These are phyloP conservation scores for Leptopilina myrica DNA, from an alignment of 2,888 invertebrate species.

Conservation along the genomic window DNA sequence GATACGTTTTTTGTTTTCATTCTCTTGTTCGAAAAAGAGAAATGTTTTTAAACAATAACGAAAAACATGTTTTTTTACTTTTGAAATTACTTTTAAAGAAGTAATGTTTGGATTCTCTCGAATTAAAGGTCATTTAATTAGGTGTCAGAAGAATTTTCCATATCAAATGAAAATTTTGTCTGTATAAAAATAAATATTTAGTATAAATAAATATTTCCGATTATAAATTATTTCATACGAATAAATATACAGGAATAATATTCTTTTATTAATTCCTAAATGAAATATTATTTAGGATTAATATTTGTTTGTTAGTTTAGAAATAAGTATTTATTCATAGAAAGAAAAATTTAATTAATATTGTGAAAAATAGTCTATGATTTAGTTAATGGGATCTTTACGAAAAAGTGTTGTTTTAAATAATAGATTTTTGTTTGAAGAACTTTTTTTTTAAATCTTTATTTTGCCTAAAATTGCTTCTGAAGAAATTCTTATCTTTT, in stretches of 20 bases:
- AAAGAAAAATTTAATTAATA: background rate
- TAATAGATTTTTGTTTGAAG: background rate
- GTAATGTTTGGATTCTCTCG: background rate
- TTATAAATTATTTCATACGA: too few relatives aligned
- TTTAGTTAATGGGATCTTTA: too few relatives aligned
- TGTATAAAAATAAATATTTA: background rate
- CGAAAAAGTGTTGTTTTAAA: background rate
- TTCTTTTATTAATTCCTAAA: too few relatives aligned
- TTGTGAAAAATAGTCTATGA: background rate
- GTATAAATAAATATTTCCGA: too few relatives aligned
- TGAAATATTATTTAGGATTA: too few relatives aligned
- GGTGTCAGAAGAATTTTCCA: background rate
- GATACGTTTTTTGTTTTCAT: constrained; percentile 42
- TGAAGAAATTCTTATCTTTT: constrained; percentile 3
- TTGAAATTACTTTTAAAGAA: background rate
- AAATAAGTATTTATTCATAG: background rate
- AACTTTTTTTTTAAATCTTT: constrained; percentile 17
- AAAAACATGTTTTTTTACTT: background rate
- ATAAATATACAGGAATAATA: too few relatives aligned
- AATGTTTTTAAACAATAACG: background rate
- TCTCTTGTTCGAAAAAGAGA: background rate
- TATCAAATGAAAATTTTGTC: background rate
- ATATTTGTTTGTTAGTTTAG: too few relatives aligned
- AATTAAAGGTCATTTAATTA: constrained; percentile 28
- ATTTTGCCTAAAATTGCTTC: constrained; percentile 10